phyloP scores from a whole-genome alignment of 2,888 invertebrate species.

The Agrochola lychnidis region DNA sequence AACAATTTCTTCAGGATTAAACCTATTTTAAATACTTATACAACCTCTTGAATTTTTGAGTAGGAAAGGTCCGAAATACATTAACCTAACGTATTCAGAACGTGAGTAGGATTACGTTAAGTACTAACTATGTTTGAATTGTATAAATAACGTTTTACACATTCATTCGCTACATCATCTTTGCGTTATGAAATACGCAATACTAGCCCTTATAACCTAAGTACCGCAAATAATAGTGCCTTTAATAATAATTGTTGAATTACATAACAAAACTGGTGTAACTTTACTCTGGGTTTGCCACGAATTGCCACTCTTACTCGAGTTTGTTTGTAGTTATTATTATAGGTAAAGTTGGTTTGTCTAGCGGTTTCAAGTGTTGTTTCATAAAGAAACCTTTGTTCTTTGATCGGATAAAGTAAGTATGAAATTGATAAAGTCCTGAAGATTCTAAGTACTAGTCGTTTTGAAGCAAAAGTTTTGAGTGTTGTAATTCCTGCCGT shows the following conservation, averaged over 20 bases:
- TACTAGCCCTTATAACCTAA: constrained; percentile 5
- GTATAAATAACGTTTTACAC: constrained; percentile 52
- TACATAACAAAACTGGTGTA: constrained; percentile 50
- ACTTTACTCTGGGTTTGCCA: constrained; percentile 18
- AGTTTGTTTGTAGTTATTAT: constrained; percentile 44
- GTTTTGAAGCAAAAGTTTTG: constrained; percentile 35
- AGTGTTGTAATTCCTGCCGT: constrained; percentile 48
- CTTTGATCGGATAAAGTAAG: constrained; percentile 44
- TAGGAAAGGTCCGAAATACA: constrained; percentile 44
- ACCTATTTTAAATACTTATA: constrained; percentile 54
- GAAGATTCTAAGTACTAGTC: constrained; percentile 44
- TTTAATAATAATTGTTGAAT: constrained; percentile 47
- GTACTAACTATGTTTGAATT: constrained; percentile 49
- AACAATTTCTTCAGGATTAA: constrained; percentile 39
- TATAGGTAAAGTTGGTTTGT: constrained; percentile 44
- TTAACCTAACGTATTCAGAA: constrained; percentile 51
- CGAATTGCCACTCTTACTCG: constrained; percentile 38
- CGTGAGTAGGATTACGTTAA: constrained; percentile 61
- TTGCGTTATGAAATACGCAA: constrained; percentile 31
- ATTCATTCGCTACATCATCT: constrained; percentile 52
- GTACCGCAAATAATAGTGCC: constrained; percentile 20
- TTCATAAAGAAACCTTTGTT: constrained; percentile 58
- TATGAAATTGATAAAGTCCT: constrained; percentile 57
- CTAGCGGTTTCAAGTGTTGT: constrained; percentile 47
- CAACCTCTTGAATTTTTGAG: constrained; percentile 39